Evolutionary conservation across 2,888 invertebrate species (phyloP).

Genomic region (Tigriopus californicus): DNA sequence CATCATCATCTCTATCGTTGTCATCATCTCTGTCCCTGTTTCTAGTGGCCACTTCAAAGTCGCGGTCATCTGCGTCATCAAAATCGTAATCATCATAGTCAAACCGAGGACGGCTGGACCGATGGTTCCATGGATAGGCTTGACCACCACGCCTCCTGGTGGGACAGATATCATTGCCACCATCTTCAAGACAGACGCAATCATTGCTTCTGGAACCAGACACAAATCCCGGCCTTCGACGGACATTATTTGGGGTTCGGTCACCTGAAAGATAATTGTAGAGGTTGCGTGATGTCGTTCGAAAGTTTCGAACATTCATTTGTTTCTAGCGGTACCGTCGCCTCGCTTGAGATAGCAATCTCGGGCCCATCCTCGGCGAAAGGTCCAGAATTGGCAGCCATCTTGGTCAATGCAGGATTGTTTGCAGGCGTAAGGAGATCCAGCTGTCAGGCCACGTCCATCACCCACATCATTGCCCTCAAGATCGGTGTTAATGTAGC

Average conservation of each 20-base stretch:
- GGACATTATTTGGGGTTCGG: background rate
- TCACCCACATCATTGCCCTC: constrained; percentile 8
- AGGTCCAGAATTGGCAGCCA: background rate
- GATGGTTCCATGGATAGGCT: too few species aligned
- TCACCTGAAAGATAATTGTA: background rate
- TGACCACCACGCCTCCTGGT: background rate
- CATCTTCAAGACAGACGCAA: background rate
- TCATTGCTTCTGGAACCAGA: background rate
- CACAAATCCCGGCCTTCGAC: background rate
- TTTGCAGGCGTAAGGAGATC: background rate
- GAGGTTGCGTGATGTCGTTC: too few species aligned
- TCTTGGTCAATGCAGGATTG: background rate
- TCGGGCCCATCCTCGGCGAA: background rate
- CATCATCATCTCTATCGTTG: too few species aligned
- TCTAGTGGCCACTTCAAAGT: too few species aligned
- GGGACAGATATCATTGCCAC: background rate
- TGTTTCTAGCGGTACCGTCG: background rate
- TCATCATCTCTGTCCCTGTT: too few species aligned
- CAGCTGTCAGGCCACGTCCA: background rate
- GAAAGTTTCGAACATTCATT: too few species aligned
- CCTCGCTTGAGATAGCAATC: background rate
- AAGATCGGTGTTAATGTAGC: constrained; percentile 9
- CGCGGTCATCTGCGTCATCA: too few species aligned
- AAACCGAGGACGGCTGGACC: too few species aligned
- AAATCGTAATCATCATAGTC: too few species aligned